phyloP scores from a whole-genome alignment of 2,797 vertebrate species.

The Aeoliscus strigatus region DNA sequence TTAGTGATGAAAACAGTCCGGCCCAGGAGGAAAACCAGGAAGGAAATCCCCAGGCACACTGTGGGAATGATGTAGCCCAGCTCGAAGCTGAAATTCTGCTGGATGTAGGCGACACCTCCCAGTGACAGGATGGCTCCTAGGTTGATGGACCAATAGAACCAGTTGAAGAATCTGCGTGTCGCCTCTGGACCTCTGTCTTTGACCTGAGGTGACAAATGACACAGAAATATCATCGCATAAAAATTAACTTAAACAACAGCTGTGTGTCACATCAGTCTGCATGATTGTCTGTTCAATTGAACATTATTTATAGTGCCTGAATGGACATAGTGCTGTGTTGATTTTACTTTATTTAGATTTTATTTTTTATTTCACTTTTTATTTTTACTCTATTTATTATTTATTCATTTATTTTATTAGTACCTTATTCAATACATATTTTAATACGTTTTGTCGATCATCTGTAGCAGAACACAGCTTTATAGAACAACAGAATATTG shows the following conservation, averaged over 20 bases:
- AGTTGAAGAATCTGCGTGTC: constrained; percentile 95
- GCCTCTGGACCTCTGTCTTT: constrained; percentile 93
- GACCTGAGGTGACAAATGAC: constrained; percentile 73
- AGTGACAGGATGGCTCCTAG: constrained; percentile 91
- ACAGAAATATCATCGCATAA: too few relatives aligned
- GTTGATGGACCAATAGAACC: constrained; percentile 99
- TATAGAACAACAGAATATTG: too few relatives aligned
- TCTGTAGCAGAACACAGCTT: too few relatives aligned
- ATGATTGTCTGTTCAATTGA: too few relatives aligned
- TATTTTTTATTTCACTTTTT: too few relatives aligned
- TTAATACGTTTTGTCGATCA: too few relatives aligned
- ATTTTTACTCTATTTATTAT: too few relatives aligned
- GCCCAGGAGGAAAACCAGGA: constrained; percentile 86
- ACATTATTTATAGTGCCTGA: constrained; percentile 4
- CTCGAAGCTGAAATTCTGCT: constrained; percentile 87
- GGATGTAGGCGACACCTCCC: constrained; percentile 90
- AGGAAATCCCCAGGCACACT: constrained; percentile 87
- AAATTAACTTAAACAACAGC: too few relatives aligned
- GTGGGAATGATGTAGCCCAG: constrained; percentile 87
- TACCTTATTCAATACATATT: too few relatives aligned
- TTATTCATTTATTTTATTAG: too few relatives aligned
- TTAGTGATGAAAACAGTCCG: constrained; percentile 89
- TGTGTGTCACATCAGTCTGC: neutral
- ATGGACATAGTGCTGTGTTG: too few relatives aligned
- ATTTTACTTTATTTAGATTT: too few relatives aligned